phyloP scores from a whole-genome alignment of 2,113 vertebrate species.

The Promerops cafer region DNA sequence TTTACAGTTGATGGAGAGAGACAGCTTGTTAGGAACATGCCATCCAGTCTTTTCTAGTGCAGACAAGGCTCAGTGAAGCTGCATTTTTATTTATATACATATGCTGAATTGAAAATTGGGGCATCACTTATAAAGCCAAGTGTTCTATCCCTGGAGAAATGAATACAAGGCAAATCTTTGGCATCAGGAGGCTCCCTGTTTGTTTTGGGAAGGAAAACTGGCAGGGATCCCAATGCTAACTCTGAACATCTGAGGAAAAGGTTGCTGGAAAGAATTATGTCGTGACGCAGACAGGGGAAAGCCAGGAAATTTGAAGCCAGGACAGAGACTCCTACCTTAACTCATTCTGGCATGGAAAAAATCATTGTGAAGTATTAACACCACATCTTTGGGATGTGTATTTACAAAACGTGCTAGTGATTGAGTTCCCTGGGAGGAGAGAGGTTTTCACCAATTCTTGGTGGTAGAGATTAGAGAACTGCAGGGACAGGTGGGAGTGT shows the following conservation, averaged over 20 bases:
- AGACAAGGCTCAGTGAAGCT: background rate
- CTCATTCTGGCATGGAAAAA: background rate
- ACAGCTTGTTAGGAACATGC: background rate
- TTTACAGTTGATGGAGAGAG: conserved; percentile 6
- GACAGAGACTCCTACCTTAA: background rate
- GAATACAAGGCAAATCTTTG: conserved; percentile 29
- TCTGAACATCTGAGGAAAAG: conserved; percentile 46
- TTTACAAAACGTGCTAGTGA: rapidly evolving
- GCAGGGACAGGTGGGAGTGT: background rate
- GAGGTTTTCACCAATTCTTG: background rate
- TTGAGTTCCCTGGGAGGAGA: background rate
- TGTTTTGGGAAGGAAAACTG: conserved; percentile 49
- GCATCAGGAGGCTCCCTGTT: background rate
- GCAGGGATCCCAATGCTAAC: background rate
- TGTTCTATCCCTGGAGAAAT: background rate
- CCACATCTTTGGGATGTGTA: background rate
- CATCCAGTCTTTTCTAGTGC: background rate
- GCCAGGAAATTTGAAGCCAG: background rate
- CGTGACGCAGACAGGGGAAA: background rate
- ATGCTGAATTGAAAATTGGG: background rate
- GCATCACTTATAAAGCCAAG: background rate
- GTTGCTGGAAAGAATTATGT: conserved; percentile 39
- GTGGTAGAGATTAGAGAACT: background rate
- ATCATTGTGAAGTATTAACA: background rate
- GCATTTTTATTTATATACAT: background rate